These are phyloP conservation scores for Morinoia aosen DNA, from an alignment of 2,888 invertebrate genomes.

Conservation along the genomic window DNA sequence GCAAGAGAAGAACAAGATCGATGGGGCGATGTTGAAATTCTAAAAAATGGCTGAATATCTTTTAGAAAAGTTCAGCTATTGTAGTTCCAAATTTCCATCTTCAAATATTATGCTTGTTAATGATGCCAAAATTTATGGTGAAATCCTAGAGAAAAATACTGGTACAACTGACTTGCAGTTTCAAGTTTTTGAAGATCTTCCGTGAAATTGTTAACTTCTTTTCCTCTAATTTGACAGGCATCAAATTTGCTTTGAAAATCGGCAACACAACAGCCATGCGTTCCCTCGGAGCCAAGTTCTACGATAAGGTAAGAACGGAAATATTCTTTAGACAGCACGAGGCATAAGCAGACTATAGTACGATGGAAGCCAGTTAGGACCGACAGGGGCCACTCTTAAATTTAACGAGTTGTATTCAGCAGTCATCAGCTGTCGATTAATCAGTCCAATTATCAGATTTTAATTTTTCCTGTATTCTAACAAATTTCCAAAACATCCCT, in stretches of 20 bases:
- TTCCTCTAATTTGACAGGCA: slow-evolving; percentile 73
- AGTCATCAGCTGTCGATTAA: too few species aligned
- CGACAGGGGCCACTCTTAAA: too few species aligned
- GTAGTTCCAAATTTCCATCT: background rate
- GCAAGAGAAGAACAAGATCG: too few species aligned
- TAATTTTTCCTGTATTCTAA: too few species aligned
- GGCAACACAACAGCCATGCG: slow-evolving; percentile 81
- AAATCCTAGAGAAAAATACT: background rate
- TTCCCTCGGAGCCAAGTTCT: slow-evolving; percentile 79
- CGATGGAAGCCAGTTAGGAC: too few species aligned
- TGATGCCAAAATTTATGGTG: background rate
- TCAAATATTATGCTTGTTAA: background rate
- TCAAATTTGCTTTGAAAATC: slow-evolving; percentile 84
- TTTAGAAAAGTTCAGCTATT: background rate
- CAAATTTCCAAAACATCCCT: too few species aligned
- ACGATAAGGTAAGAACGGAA: slow-evolving; percentile 75
- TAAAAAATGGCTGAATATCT: background rate
- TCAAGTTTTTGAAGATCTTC: background rate
- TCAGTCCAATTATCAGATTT: too few species aligned
- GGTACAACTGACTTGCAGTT: background rate
- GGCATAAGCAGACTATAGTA: background rate
- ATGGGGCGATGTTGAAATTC: background rate
- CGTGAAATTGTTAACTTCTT: background rate
- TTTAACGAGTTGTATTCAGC: too few species aligned
- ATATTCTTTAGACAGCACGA: background rate